These are phyloP conservation scores for Nematostella vectensis DNA, from an alignment of 92 coral and sea anemone genomes.

Conservation along the genomic window DNA sequence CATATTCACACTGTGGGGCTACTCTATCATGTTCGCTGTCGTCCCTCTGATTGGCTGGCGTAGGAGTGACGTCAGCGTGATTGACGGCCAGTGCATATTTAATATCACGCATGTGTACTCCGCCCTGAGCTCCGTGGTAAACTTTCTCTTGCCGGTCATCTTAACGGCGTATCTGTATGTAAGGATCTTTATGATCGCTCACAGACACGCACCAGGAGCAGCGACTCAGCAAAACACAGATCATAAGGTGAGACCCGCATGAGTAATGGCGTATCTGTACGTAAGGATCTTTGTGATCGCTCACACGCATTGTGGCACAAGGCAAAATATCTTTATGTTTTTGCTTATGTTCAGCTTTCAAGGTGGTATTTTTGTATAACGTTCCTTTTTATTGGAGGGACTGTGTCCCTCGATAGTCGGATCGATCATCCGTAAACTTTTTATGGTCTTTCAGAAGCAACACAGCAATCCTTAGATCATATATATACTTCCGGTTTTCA, in stretches of 20 bases:
- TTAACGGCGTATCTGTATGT: constrained; percentile 43
- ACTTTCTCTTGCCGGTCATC: constrained; percentile 56
- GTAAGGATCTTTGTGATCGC: constrained; percentile 42
- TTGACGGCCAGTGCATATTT: constrained; percentile 27
- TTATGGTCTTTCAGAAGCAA: too few species aligned
- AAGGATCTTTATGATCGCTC: constrained; percentile 37
- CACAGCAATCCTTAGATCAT: too few species aligned
- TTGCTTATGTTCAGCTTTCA: too few species aligned
- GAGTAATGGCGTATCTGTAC: constrained; percentile 42
- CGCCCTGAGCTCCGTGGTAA: constrained; percentile 38
- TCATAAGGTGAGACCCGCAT: background rate
- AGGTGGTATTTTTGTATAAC: too few species aligned
- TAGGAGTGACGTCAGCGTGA: constrained; percentile 1
- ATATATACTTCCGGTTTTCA: too few species aligned
- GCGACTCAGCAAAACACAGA: constrained; percentile 2
- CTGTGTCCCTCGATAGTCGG: too few species aligned
- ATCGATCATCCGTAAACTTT: too few species aligned
- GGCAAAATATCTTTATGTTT: too few species aligned
- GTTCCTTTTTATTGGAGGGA: too few species aligned
- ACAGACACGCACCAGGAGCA: constrained; percentile 1
- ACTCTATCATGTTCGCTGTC: constrained; percentile 53
- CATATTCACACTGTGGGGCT: constrained; percentile 46
- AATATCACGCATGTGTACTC: constrained; percentile 49
- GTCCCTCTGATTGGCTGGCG: constrained; percentile 74
- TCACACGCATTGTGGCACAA: background rate